Conservation (phyloP, 2,797 vertebrate species). For the Agapornis canus region DNA sequence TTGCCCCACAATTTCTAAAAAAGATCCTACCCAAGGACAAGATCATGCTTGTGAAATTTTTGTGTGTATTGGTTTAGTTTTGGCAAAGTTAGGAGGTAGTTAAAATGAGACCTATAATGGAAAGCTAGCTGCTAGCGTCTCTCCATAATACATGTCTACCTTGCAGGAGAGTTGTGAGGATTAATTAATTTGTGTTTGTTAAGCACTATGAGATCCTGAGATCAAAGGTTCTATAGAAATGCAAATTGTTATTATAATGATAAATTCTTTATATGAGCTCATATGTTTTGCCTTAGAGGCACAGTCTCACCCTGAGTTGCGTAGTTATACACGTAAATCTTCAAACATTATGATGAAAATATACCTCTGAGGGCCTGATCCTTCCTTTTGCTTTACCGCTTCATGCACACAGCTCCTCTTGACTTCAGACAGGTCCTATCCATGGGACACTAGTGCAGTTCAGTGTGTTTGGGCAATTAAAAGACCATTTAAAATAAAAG, state of each 20-base stretch:
- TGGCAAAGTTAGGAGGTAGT: conserved; percentile 50
- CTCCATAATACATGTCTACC: conserved; percentile 54
- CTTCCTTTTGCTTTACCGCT: neutral
- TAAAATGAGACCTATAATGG: conserved; percentile 61
- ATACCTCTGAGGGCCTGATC: conserved; percentile 33
- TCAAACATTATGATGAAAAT: conserved; percentile 61
- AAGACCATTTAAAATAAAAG: neutral
- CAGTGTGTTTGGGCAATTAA: neutral
- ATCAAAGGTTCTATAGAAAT: conserved; percentile 71
- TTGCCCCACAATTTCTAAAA: conserved; percentile 47
- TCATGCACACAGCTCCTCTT: neutral
- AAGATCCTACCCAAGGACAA: conserved; percentile 46
- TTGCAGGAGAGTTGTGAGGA: conserved; percentile 54
- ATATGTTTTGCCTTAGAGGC: conserved; percentile 69
- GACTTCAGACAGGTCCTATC: neutral
- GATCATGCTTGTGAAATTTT: conserved; percentile 64
- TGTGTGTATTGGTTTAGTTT: conserved; percentile 58
- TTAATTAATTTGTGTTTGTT: conserved; percentile 71
- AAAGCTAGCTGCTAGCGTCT: conserved; percentile 63
- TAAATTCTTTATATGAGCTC: conserved; percentile 65
- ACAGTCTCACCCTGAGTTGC: conserved; percentile 59
- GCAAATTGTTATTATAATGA: conserved; percentile 66
- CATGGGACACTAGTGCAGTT: neutral
- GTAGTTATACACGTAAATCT: conserved; percentile 64
- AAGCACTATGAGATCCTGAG: conserved; percentile 60